phyloP scores from a whole-genome alignment of 1,140 invertebrate species.

The Phymastichus coffea region DNA sequence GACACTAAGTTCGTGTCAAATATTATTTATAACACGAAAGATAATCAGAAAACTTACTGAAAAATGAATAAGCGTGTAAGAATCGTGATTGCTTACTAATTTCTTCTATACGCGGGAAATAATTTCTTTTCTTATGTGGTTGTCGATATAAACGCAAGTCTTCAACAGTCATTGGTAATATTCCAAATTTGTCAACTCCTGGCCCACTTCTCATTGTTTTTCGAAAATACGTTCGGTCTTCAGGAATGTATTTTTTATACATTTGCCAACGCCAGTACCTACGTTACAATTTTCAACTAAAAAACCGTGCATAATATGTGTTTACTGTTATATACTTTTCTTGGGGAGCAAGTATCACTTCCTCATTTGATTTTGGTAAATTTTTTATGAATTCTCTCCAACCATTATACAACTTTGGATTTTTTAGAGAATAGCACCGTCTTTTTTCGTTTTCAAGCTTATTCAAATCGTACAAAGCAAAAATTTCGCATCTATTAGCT shows the following conservation, averaged over 20 bases:
- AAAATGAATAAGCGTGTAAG: too few species aligned
- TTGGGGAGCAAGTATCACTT: slow-evolving; percentile 3
- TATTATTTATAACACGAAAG: too few species aligned
- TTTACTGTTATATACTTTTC: slow-evolving; percentile 21
- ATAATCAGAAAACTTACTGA: too few species aligned
- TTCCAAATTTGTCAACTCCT: slow-evolving; percentile 18
- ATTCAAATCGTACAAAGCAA: slow-evolving; percentile 1
- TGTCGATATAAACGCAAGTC: slow-evolving; percentile 6
- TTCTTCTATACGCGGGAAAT: too few species aligned
- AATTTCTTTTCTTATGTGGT: not conserved
- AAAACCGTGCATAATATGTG: too few species aligned
- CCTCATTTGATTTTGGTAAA: slow-evolving; percentile 10
- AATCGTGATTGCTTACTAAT: too few species aligned
- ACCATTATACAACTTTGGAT: slow-evolving; percentile 10
- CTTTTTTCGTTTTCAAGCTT: slow-evolving; percentile 9
- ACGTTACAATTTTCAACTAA: not conserved
- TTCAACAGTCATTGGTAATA: slow-evolving; percentile 20
- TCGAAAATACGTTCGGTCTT: slow-evolving; percentile 24
- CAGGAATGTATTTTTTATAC: slow-evolving; percentile 23
- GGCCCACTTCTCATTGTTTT: slow-evolving; percentile 28
- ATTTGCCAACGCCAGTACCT: slow-evolving; percentile 30
- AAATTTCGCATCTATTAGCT: not conserved
- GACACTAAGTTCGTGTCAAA: too few species aligned
- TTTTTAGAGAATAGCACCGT: slow-evolving; percentile 14
- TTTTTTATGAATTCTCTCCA: slow-evolving; percentile 24